Base-by-base conservation (phyloP, 2,888 invertebrate genomes). In the Flabesymbios commensalis region DNA sequence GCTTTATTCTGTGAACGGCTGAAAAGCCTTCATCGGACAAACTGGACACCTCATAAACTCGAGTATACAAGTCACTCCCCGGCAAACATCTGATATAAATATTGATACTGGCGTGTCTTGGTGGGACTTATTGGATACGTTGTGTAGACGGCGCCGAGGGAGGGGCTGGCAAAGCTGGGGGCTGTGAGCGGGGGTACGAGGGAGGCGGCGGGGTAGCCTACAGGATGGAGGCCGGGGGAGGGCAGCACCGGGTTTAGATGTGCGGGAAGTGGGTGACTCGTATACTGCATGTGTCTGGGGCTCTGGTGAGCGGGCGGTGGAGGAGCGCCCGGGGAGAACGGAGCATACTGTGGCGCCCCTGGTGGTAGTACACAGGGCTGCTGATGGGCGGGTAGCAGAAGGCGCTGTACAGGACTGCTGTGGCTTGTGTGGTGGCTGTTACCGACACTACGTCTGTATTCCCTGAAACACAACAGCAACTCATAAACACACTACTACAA, bases 251-350 rank as follows among this genome's bases (percentile, higher is more conserved):
- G 77, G 65, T 79, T 91, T 83, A 91, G 88, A 81, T 92, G 92
- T 7, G 91, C 91, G 65, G 91, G 91, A 75, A 91, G 83, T 48
- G 91, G 90, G 83, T 91, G 91, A 90, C 87, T 87, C 84, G 65
- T 19, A 51, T 29, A 53, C 17, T 52, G 31, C 42, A 79, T 74
- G 53, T 80, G 77, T 28, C 89, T 84, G 55, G 90, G 90, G 75
- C 88, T 88, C 73, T 89, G 89, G 69, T 82, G 93, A 24, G 93
- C 92, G 52, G 90, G 90, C 10, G 93, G 92, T 51, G 92, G 92
- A 42, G 87, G 88, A 72, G 88, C 86, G 52, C 73, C 29, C 1
- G 80, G 75, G 53, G 78, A 75, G 62, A 78, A 79, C 2, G 79
- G 76, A 45, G 71, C 74, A 59, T 73, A 76, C 65, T 76, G 76